Evolutionary conservation across 2,888 invertebrate species (phyloP).

Genomic region (Drosophila multiciliata): DNA sequence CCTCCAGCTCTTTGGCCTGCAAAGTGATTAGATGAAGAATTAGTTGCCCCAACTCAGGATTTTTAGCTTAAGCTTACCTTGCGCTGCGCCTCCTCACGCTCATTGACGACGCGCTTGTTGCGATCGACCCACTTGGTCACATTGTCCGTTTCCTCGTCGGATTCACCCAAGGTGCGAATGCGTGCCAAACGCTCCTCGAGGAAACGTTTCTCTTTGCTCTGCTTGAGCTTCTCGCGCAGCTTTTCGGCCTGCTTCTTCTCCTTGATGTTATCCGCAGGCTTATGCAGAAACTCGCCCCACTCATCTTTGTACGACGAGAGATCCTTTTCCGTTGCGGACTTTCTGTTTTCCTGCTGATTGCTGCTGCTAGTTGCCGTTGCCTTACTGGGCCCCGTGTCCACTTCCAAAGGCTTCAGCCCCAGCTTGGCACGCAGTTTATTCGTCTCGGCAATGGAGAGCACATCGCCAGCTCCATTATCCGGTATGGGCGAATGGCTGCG

Average conservation of each 20-base stretch:
- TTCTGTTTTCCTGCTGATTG: slow-evolving; percentile 49
- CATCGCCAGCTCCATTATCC: slow-evolving; percentile 85
- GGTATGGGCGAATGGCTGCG: slow-evolving; percentile 81
- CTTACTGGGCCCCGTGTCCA: slow-evolving; percentile 84
- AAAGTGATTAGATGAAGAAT: slow-evolving; percentile 14
- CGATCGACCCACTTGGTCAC: slow-evolving; percentile 93
- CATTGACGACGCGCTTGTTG: slow-evolving; percentile 90
- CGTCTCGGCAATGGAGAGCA: slow-evolving; percentile 92
- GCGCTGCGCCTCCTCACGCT: slow-evolving; percentile 92
- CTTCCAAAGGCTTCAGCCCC: slow-evolving; percentile 95
- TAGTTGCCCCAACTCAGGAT: slow-evolving; percentile 21
- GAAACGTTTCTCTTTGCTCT: slow-evolving; percentile 91
- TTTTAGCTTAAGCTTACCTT: slow-evolving; percentile 83
- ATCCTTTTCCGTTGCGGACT: slow-evolving; percentile 69
- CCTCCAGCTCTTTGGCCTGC: slow-evolving; percentile 96
- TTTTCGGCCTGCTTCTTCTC: slow-evolving; percentile 92
- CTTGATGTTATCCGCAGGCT: slow-evolving; percentile 91
- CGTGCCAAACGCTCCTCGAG: slow-evolving; percentile 88
- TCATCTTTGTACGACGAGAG: slow-evolving; percentile 83
- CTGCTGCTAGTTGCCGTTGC: slow-evolving; percentile 72
- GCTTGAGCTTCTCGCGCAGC: slow-evolving; percentile 91
- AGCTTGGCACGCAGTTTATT: slow-evolving; percentile 96
- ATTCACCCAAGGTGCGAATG: slow-evolving; percentile 91
- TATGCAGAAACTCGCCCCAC: slow-evolving; percentile 93
- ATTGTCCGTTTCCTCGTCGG: slow-evolving; percentile 91